These are phyloP conservation scores for Argyrosomus regius DNA, from an alignment of 2,797 vertebrate genomes.

Conservation along the genomic window DNA sequence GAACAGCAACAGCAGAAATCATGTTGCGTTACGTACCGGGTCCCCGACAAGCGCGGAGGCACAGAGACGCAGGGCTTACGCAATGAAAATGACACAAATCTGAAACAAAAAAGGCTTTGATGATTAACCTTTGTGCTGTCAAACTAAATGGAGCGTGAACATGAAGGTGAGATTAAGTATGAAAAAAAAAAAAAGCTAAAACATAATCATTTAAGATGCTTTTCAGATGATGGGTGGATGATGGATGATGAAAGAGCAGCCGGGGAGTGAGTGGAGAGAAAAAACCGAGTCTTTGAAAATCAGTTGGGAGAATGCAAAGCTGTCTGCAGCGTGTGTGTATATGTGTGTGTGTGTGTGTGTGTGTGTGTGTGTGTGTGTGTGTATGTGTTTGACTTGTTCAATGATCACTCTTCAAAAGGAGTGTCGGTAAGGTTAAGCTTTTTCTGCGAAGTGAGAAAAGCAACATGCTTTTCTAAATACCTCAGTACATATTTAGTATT, in stretches of 20 bases:
- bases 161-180: constrained; percentile 74
- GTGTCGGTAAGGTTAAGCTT: constrained; percentile 52
- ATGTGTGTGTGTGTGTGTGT: constrained; percentile 15
- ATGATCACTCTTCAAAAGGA: constrained; percentile 58
- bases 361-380: constrained; percentile 31
- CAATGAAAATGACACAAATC: constrained; percentile 76
- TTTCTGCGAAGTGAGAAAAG: constrained; percentile 37
- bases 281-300: constrained; percentile 72
- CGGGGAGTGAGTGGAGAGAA: constrained; percentile 56
- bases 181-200: constrained; percentile 51
- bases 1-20: constrained; percentile 58
- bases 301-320: constrained; percentile 53
- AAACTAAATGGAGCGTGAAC: constrained; percentile 67
- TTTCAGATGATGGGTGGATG: constrained; percentile 74
- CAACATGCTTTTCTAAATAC: constrained; percentile 38
- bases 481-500: constrained; percentile 6
- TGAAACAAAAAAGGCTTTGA: constrained; percentile 76
- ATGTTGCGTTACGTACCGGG: constrained; percentile 53
- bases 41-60: constrained; percentile 47
- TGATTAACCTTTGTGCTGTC: constrained; percentile 75
- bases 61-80: constrained; percentile 60
- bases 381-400: constrained; percentile 42
- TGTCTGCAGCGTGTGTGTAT: constrained; percentile 49
- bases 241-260: constrained; percentile 79
- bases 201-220: constrained; percentile 80